Evolutionary conservation across 2,888 invertebrate species (phyloP).

Genomic region (Acanthopleura granulata): DNA sequence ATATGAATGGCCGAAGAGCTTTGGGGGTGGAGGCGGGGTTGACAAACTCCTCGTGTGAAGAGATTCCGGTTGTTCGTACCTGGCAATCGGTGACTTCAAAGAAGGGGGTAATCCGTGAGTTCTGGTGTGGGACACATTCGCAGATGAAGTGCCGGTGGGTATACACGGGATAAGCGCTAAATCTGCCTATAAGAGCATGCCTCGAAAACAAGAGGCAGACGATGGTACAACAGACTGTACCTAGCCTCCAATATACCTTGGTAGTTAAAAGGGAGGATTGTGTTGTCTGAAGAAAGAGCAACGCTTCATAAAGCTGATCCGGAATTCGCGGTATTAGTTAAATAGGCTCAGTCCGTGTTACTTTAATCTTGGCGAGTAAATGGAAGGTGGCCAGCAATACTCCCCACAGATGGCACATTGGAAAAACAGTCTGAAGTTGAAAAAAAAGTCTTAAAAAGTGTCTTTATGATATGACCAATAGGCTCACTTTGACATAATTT

Average conservation of each 20-base stretch:
- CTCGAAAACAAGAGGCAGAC: neutral
- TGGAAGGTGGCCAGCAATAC: too few species aligned
- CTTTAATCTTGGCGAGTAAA: neutral
- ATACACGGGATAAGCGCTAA: constrained; percentile 8
- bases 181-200: constrained; percentile 13
- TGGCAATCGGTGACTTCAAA: constrained; percentile 5
- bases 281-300: neutral
- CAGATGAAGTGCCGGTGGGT: neutral
- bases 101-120: neutral
- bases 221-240: neutral
- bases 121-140: constrained; percentile 8
- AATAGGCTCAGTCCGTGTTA: neutral
- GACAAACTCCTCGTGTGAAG: neutral
- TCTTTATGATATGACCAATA: too few species aligned
- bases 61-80: neutral
- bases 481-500: too few species aligned
- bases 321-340: constrained; percentile 11
- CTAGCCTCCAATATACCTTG: neutral
- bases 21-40: constrained; percentile 1
- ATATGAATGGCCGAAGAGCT: neutral
- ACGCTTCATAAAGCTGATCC: neutral
- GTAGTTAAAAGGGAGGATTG: neutral
- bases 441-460: too few species aligned
- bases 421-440: too few species aligned
- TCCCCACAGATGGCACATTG: too few species aligned